Percentiles rank a stretch among this genome's conserved stretches.
phyloP scores from a whole-genome alignment of 2,888 invertebrate species.

The Hirtodrosophila histrioides region DNA sequence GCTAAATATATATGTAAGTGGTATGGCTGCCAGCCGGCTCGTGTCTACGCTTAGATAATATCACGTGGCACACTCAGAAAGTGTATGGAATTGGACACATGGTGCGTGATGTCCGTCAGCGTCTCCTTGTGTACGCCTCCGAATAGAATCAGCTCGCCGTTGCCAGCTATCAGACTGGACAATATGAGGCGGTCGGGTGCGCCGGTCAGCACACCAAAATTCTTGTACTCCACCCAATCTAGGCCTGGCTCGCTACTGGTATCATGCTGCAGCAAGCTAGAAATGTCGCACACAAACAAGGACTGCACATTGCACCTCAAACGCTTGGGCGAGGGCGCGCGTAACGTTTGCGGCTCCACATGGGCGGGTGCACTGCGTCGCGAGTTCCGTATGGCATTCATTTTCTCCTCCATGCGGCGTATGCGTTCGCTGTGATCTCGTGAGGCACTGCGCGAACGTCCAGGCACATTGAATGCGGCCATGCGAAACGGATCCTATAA shows the following conservation, averaged over 20 bases:
- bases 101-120: conserved; percentile 87
- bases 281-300: conserved; percentile 94
- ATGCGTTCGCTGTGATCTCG: conserved; percentile 88
- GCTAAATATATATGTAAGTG: conserved; percentile 21
- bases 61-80: conserved; percentile 90
- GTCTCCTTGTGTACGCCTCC: conserved; percentile 96
- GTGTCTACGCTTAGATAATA: conserved; percentile 85
- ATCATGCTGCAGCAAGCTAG: conserved; percentile 86
- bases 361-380: conserved; percentile 75
- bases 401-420: conserved; percentile 87
- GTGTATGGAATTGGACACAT: conserved; percentile 91
- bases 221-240: conserved; percentile 85
- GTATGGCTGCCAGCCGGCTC: conserved; percentile 27
- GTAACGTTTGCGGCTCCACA: conserved; percentile 61
- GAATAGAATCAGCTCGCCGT: conserved; percentile 97
- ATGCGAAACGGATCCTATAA: conserved; percentile 85
- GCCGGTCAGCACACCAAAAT: conserved; percentile 88
- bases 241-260: conserved; percentile 86
- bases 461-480: conserved; percentile 86
- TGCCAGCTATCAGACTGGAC: conserved; percentile 94
- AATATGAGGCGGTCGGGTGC: conserved; percentile 95
- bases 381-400: conserved; percentile 84
- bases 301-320: conserved; percentile 89
- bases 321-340: conserved; percentile 86
- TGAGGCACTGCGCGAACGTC: conserved; percentile 83